Base-by-base conservation (phyloP, 2,888 invertebrate genomes). In the Nomada fucata region DNA sequence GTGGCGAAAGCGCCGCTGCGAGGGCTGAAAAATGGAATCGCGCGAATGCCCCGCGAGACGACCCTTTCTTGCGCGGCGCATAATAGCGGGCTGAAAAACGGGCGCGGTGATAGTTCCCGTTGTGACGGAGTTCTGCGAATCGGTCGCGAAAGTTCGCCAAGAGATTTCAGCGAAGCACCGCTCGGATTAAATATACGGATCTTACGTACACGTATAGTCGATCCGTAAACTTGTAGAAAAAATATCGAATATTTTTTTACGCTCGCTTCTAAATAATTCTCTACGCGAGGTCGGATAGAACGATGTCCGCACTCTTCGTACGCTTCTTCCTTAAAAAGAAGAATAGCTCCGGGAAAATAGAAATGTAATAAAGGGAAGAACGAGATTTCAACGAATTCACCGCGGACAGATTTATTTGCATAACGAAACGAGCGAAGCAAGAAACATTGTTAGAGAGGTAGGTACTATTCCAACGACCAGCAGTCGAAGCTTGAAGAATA, bases 11-110 rank as follows among this genome's bases (percentile, higher is more conserved):
- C 74, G 61, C 42, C 61, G 26, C 84, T 71, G n/a, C 67, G 15
- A 23, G 47, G 20, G 47, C 60, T 77, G 64, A 36, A 85, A 84
- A 84, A 84, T 74, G 59, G 76, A 61, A 84, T 81, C 82, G 63
- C 76, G 73, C 55, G 82, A 64, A 79, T 53, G 61, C 64, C 52
- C 11, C 68, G 68, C 77, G 52, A 64, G 63, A 71, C 63, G 68
- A 67, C 63, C 15, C 60, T 64, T 71, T 74, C 53, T 77, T 85
- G 64, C 67, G 53, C 13, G 50, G 52, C 70, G 64, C 44, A 64
- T 60, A 77, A 70, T 60, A 77, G 77, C 78, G 70, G 53, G 47
- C 79, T 57, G 63, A 52, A 77, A 77, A 63, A 64, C 20, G 2
- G 52, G 26, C 20, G 47, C 15, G 50, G 2, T 3, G 42, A 3